Percentiles rank a stretch among this genome's conserved stretches.
Conservation (phyloP, 2,888 invertebrate species). For the Drosophila flavopinicola region DNA sequence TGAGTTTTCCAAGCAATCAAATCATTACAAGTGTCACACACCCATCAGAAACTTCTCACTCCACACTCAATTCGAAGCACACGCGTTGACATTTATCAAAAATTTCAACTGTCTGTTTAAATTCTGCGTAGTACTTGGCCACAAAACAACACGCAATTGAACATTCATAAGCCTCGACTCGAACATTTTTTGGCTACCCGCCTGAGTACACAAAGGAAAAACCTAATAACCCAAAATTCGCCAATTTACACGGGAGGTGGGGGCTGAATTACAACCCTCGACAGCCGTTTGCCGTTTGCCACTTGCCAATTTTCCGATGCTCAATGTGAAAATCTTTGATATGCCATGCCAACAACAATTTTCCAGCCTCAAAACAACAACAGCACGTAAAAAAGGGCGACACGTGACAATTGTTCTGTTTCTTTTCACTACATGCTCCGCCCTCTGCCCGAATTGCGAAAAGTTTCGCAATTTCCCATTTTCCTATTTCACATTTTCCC, state of each 20-base stretch:
- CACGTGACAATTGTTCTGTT: conserved; percentile 77
- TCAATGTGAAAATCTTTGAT: conserved; percentile 70
- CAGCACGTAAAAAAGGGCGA: conserved; percentile 37
- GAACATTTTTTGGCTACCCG: conserved; percentile 41
- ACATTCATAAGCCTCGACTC: conserved; percentile 66
- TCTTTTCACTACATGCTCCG: conserved; percentile 13
- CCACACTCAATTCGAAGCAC: conserved; percentile 18
- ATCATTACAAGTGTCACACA: conserved; percentile 49
- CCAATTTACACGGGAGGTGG: conserved; percentile 44
- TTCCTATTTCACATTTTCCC: conserved; percentile 60
- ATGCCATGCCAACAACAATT: conserved; percentile 61
- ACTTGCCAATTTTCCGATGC: conserved; percentile 61
- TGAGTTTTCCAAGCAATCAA: conserved; percentile 70
- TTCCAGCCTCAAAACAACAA: conserved; percentile 49
- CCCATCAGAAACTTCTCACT: conserved; percentile 8
- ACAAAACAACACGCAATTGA: conserved; percentile 65
- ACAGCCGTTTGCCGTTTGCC: conserved; percentile 21
- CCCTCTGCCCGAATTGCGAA: conserved; percentile 27
- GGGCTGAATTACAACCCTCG: conserved; percentile 22
- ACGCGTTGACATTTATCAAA: conserved; percentile 73
- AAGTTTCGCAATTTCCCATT: conserved; percentile 62
- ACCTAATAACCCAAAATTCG: conserved; percentile 71
- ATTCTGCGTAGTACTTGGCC: conserved; percentile 34
- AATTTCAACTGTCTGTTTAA: conserved; percentile 70
- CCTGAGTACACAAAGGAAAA: conserved; percentile 49